Percentiles rank a stretch among this genome's conserved stretches.
phyloP scores from a whole-genome alignment of 2,888 invertebrate genomes.

The Acrobasis suavella region DNA sequence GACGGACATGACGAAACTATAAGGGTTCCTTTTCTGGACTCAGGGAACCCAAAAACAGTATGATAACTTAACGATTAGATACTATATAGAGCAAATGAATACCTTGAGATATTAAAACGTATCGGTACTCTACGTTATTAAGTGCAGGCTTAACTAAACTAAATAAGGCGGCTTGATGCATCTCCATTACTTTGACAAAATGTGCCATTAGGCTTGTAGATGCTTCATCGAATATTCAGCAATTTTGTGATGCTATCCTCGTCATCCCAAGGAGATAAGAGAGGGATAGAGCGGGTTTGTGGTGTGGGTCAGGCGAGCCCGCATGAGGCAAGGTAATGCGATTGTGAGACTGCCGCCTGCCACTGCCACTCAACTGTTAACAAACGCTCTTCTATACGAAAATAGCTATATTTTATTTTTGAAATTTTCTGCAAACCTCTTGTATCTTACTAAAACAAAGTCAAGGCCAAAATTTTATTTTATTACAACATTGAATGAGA shows the following conservation, averaged over 20 bases:
- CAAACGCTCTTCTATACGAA: neutral
- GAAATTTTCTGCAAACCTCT: too few relatives aligned
- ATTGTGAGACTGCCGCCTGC: constrained; percentile 3
- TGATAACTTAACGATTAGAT: too few relatives aligned
- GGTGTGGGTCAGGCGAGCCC: neutral
- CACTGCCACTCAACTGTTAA: neutral
- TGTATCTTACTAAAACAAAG: too few relatives aligned
- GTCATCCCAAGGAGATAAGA: constrained; percentile 6
- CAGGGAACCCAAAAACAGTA: too few relatives aligned
- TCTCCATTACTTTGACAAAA: constrained; percentile 13
- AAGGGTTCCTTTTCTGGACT: too few relatives aligned
- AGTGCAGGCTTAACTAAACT: constrained; percentile 14
- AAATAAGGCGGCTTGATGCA: constrained; percentile 14
- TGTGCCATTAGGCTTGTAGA: constrained; percentile 9
- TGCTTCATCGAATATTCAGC: constrained; percentile 16
- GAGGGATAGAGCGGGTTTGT: neutral
- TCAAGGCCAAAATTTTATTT: too few relatives aligned
- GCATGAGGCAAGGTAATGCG: neutral
- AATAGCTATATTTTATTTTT: neutral
- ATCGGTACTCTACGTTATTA: constrained; percentile 1
- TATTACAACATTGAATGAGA: too few relatives aligned
- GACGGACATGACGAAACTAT: too few relatives aligned
- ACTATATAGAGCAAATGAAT: too few relatives aligned
- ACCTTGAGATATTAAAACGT: neutral
- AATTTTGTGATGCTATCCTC: neutral